Evolutionary conservation across 2,113 vertebrate species (phyloP).

Genomic region (Maccullochella peelii): DNA sequence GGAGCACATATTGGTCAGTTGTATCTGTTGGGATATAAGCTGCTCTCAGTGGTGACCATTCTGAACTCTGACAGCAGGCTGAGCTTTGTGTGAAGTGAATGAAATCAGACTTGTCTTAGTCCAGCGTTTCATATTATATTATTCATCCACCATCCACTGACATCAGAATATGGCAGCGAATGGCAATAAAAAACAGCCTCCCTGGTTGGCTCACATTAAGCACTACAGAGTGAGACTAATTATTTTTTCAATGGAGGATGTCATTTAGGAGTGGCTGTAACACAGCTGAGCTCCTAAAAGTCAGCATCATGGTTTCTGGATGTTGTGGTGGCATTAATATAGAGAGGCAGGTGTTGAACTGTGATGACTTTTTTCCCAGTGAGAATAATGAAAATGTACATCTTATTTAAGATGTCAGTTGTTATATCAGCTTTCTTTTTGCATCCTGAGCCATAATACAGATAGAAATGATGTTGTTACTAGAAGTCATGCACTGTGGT

Average conservation of each 20-base stretch:
- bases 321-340: conserved; percentile 46
- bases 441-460: background rate
- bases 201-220: conserved; percentile 58
- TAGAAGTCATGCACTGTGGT: background rate
- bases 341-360: conserved; percentile 42
- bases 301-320: conserved; percentile 27
- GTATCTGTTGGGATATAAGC: background rate
- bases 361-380: background rate
- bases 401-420: background rate
- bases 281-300: conserved; percentile 66
- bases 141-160: background rate
- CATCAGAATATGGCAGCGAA: too few species aligned
- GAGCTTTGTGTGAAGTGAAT: background rate
- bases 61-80: background rate
- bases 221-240: conserved; percentile 47
- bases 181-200: conserved; percentile 18
- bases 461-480: background rate
- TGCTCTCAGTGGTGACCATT: background rate
- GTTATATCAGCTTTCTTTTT: background rate
- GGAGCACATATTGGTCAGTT: background rate
- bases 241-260: conserved; percentile 57
- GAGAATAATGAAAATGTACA: conserved; percentile 1
- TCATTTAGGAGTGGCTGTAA: conserved; percentile 59
- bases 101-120: background rate
- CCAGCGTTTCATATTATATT: background rate